Percentiles rank a stretch among this genome's conserved stretches.
Evolutionary conservation across 2,113 vertebrate genomes (phyloP).

Genomic region (Alaudala cheleensis): DNA sequence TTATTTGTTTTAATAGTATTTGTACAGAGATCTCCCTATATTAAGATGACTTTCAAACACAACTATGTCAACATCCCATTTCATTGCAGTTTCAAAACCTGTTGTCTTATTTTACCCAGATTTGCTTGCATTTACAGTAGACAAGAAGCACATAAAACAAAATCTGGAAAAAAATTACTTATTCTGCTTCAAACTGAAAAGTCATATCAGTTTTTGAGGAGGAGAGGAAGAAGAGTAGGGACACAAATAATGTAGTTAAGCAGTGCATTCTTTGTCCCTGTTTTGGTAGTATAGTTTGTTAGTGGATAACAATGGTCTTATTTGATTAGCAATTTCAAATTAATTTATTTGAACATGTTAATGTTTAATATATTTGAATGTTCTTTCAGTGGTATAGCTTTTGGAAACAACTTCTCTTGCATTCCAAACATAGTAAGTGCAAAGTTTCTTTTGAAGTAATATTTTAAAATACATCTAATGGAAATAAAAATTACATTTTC

Average conservation of each 20-base stretch:
- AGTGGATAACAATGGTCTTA: not conserved
- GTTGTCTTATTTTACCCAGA: not conserved
- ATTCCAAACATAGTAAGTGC: not conserved
- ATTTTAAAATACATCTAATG: not conserved
- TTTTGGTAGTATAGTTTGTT: not conserved
- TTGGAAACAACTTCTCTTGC: constrained; percentile 7
- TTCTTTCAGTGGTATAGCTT: constrained; percentile 16
- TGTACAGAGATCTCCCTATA: not conserved
- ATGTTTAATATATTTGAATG: not conserved
- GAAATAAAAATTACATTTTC: not conserved
- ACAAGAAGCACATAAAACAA: not conserved
- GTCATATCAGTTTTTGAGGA: not conserved
- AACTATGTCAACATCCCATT: not conserved
- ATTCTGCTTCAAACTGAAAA: not conserved
- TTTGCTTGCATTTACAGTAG: not conserved
- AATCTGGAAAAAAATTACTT: not conserved
- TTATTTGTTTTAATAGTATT: not conserved
- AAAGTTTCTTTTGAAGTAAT: constrained; percentile 17
- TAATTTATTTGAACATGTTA: not conserved
- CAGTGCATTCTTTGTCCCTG: not conserved
- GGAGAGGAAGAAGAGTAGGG: not conserved
- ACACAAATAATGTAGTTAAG: not conserved
- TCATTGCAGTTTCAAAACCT: not conserved
- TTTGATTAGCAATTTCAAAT: constrained; percentile 11
- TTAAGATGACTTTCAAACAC: not conserved